A percentile compares a stretch with the other conserved stretches of the same genome.
Conservation (phyloP, 2,888 invertebrate genomes). For the Drosophila emarginata region DNA sequence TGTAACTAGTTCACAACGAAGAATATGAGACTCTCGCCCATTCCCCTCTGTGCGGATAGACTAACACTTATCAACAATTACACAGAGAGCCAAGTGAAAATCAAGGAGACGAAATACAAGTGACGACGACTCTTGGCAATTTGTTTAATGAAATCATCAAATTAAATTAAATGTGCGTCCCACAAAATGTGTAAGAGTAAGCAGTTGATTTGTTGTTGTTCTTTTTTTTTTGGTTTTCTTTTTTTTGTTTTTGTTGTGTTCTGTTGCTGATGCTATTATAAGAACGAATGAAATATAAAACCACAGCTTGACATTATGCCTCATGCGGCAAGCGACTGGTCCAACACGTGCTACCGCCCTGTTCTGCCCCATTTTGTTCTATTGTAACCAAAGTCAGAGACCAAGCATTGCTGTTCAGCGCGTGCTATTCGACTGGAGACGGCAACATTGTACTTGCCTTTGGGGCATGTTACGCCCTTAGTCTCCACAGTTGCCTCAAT, state of each 20-base stretch:
- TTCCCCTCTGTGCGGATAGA: neutral
- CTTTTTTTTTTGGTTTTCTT: slow-evolving; percentile 19
- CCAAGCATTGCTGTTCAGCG: slow-evolving; percentile 42
- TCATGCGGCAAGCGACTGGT: slow-evolving; percentile 20
- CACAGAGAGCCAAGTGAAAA: slow-evolving; percentile 32
- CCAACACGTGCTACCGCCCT: slow-evolving; percentile 28
- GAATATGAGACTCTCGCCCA: slow-evolving; percentile 20
- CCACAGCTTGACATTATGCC: slow-evolving; percentile 52
- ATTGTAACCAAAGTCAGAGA: slow-evolving; percentile 31
- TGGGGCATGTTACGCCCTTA: slow-evolving; percentile 20
- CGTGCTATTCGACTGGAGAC: slow-evolving; percentile 30
- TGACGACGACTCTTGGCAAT: slow-evolving; percentile 39
- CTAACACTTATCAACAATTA: slow-evolving; percentile 4
- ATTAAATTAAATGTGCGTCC: slow-evolving; percentile 65
- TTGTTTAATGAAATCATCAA: slow-evolving; percentile 75
- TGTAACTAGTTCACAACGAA: slow-evolving; percentile 30
- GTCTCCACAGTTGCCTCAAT: slow-evolving; percentile 32
- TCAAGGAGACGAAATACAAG: slow-evolving; percentile 27
- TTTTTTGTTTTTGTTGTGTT: slow-evolving; percentile 18
- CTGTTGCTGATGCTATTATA: slow-evolving; percentile 29
- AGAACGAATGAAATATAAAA: slow-evolving; percentile 59
- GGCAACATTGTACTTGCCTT: slow-evolving; percentile 18
- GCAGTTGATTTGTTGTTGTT: slow-evolving; percentile 30
- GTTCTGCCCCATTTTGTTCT: neutral
- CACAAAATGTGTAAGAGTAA: slow-evolving; percentile 57